These are phyloP conservation scores for Agrypnus murinus DNA, from an alignment of 2,888 invertebrate genomes.

Conservation along the genomic window DNA sequence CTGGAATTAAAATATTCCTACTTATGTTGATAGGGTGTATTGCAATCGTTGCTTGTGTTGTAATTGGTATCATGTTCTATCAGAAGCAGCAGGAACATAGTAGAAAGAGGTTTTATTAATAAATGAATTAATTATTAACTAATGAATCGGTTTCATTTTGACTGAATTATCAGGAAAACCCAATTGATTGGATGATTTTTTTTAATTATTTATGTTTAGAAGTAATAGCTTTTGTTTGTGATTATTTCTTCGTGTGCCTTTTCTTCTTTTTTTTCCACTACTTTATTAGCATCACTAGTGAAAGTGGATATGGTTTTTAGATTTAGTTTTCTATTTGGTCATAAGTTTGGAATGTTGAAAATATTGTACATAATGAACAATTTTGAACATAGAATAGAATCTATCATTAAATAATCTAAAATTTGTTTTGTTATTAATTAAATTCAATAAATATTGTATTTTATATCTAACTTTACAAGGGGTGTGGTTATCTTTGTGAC, in stretches of 20 bases:
- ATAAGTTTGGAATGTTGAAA: neutral
- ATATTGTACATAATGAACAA: neutral
- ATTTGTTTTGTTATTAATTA: too few species aligned
- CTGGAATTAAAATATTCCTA: slow-evolving; percentile 93
- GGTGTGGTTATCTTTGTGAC: too few species aligned
- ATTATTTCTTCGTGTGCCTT: slow-evolving; percentile 38
- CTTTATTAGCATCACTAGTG: slow-evolving; percentile 30
- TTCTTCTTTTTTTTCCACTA: slow-evolving; percentile 32
- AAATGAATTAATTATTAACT: too few species aligned
- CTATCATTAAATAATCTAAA: too few species aligned
- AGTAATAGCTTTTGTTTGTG: slow-evolving; percentile 22
- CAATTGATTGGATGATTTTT: slow-evolving; percentile 10
- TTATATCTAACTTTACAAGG: too few species aligned
- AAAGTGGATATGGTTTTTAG: too few species aligned
- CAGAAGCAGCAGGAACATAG: slow-evolving; percentile 93
- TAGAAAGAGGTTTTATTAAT: slow-evolving; percentile 88
- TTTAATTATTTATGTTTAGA: slow-evolving; percentile 5
- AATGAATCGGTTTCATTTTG: slow-evolving; percentile 4
- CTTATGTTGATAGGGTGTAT: slow-evolving; percentile 90
- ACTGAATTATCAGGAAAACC: neutral
- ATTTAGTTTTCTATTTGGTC: too few species aligned
- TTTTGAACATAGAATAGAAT: neutral
- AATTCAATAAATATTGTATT: too few species aligned
- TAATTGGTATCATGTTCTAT: slow-evolving; percentile 94
- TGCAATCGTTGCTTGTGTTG: slow-evolving; percentile 86